Evolutionary conservation across 2,113 vertebrate genomes (phyloP).

Genomic region (Gadus macrocephalus): DNA sequence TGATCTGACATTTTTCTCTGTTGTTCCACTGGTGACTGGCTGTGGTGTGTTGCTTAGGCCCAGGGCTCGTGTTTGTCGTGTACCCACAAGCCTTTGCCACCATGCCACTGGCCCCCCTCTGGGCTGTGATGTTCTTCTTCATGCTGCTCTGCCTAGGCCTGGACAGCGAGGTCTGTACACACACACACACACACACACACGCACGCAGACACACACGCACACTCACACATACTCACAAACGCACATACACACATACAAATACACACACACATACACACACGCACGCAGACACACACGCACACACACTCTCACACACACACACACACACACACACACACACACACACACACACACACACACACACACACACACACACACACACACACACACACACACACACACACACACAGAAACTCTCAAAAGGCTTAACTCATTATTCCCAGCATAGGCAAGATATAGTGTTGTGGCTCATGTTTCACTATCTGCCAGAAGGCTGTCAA

Average conservation of each 20-base stretch:
- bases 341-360: slow-evolving; percentile 76
- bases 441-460: too few relatives aligned
- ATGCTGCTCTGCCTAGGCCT: slow-evolving; percentile 75
- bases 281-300: slow-evolving; percentile 54
- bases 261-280: slow-evolving; percentile 32
- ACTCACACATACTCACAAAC: slow-evolving; percentile 74
- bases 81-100: slow-evolving; percentile 76
- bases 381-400: neutral
- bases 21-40: neutral
- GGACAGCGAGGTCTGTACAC: slow-evolving; percentile 69
- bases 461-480: too few relatives aligned
- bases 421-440: too few relatives aligned
- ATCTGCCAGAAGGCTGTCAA: too few relatives aligned
- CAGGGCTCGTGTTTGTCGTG: slow-evolving; percentile 71
- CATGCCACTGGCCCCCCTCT: slow-evolving; percentile 73
- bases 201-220: too few relatives aligned
- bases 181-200: too few relatives aligned
- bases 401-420: too few relatives aligned
- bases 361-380: neutral
- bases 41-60: slow-evolving; percentile 50
- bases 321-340: neutral
- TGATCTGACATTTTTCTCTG: neutral
- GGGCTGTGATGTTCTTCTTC: slow-evolving; percentile 74
- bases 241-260: neutral
- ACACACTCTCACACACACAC: slow-evolving; percentile 74